Evolutionary conservation across 92 coral and sea anemone genomes (phyloP).

Genomic region (Ricordea florida): DNA sequence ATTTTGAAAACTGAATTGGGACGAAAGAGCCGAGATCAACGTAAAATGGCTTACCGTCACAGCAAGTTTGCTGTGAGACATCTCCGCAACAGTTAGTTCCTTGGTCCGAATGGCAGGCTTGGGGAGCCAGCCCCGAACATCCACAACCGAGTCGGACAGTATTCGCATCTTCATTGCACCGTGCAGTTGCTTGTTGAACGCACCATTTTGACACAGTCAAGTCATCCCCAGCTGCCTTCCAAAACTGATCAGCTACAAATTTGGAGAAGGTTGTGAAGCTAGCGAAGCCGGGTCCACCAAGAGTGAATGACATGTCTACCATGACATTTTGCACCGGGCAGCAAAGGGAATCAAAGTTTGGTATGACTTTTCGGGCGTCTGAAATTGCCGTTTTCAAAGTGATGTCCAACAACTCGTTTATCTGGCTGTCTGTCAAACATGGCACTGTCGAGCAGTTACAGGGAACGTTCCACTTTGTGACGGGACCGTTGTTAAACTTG

Average conservation of each 20-base stretch:
- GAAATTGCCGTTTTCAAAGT: slow-evolving; percentile 57
- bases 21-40: neutral
- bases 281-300: slow-evolving; percentile 66
- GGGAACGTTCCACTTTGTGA: slow-evolving; percentile 29
- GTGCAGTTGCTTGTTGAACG: slow-evolving; percentile 31
- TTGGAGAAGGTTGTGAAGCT: slow-evolving; percentile 64
- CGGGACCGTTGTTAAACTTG: slow-evolving; percentile 72
- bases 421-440: slow-evolving; percentile 69
- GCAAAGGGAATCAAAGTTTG: slow-evolving; percentile 72
- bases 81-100: slow-evolving; percentile 67
- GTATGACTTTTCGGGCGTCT: slow-evolving; percentile 66
- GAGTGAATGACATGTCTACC: slow-evolving; percentile 90
- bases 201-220: slow-evolving; percentile 88
- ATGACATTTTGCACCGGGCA: slow-evolving; percentile 84
- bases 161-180: slow-evolving; percentile 79
- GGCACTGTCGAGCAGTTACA: slow-evolving; percentile 80
- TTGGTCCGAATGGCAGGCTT: slow-evolving; percentile 54
- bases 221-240: slow-evolving; percentile 90
- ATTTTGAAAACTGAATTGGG: neutral
- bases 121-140: slow-evolving; percentile 66
- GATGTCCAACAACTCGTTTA: slow-evolving; percentile 59
- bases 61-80: slow-evolving; percentile 63
- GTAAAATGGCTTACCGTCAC: slow-evolving; percentile 90
- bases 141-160: slow-evolving; percentile 73
- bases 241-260: slow-evolving; percentile 54